These are phyloP conservation scores for Chelidonichthys spinosus DNA, from an alignment of 2,797 vertebrate genomes.

Conservation along the genomic window DNA sequence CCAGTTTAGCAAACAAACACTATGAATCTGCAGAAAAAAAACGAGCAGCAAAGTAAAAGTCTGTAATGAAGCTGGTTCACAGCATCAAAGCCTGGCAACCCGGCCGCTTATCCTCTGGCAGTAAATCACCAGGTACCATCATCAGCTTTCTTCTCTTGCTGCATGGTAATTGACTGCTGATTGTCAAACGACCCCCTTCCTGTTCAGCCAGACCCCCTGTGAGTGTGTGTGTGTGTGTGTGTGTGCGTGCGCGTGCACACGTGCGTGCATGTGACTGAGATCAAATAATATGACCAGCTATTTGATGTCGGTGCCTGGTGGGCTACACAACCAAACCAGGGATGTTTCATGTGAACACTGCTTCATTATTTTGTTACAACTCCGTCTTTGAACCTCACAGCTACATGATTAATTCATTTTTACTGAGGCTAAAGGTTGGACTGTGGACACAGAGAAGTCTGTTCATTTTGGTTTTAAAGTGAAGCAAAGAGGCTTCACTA, in stretches of 20 bases:
- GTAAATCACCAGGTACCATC: constrained; percentile 33
- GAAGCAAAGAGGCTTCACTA: background rate
- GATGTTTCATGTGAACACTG: constrained; percentile 49
- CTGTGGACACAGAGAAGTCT: constrained; percentile 14
- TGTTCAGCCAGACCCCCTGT: background rate
- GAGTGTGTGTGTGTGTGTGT: constrained; percentile 1
- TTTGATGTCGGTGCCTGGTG: constrained; percentile 61
- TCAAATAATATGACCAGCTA: constrained; percentile 45
- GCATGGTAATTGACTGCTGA: constrained; percentile 38
- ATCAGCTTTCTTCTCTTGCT: constrained; percentile 22
- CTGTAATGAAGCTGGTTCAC: constrained; percentile 26
- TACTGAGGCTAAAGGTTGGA: constrained; percentile 6
- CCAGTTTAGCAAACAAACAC: background rate
- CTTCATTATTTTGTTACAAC: constrained; percentile 56
- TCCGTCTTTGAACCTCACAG: constrained; percentile 46
- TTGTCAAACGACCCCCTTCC: constrained; percentile 16
- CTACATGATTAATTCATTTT: constrained; percentile 38
- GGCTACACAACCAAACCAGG: constrained; percentile 38
- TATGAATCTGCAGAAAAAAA: background rate
- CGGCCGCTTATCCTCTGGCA: constrained; percentile 1
- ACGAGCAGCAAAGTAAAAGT: background rate
- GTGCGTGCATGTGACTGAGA: constrained; percentile 20
- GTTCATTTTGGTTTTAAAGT: constrained; percentile 1
- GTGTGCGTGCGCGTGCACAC: background rate
- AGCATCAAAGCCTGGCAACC: constrained; percentile 41